These are phyloP conservation scores for Sitophilus oryzae DNA, from an alignment of 1,140 invertebrate species.

Conservation along the genomic window DNA sequence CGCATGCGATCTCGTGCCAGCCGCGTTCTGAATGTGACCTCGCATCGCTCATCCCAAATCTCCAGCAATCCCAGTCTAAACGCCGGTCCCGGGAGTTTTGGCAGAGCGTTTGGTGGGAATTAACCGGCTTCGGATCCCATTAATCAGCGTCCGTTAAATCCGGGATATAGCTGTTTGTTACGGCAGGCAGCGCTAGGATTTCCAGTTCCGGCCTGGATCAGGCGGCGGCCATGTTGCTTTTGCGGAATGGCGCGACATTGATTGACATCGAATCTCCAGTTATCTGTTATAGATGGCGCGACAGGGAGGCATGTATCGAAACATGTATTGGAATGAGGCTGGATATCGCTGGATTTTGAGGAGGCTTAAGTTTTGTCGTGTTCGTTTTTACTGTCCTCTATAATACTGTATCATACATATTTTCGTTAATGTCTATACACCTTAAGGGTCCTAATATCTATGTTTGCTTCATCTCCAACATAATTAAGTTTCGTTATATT, in stretches of 20 bases:
- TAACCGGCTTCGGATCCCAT: conserved; percentile 44
- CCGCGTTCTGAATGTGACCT: conserved; percentile 28
- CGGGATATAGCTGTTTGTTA: conserved; percentile 43
- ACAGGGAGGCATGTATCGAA: too few relatives aligned
- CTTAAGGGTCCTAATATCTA: too few relatives aligned
- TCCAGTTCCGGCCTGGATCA: conserved; percentile 1
- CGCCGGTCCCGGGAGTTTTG: conserved; percentile 41
- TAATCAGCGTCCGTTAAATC: conserved; percentile 45
- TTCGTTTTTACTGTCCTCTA: too few relatives aligned
- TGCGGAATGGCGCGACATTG: conserved; percentile 2
- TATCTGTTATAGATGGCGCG: not conserved
- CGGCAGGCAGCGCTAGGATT: conserved; percentile 28
- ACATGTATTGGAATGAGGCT: too few relatives aligned
- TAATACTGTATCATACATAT: too few relatives aligned
- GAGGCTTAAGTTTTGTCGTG: too few relatives aligned
- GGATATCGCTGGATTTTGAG: too few relatives aligned
- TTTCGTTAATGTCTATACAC: too few relatives aligned
- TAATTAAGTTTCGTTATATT: too few relatives aligned
- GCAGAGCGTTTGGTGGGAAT: conserved; percentile 45
- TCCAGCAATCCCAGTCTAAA: conserved; percentile 27
- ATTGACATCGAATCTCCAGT: conserved; percentile 5
- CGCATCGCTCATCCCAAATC: not conserved
- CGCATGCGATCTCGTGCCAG: conserved; percentile 35
- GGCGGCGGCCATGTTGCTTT: not conserved
- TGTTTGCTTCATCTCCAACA: too few relatives aligned